These are phyloP conservation scores for Otolemur crassicaudatus DNA, from an alignment of 2,797 vertebrate species.

Conservation along the genomic window DNA sequence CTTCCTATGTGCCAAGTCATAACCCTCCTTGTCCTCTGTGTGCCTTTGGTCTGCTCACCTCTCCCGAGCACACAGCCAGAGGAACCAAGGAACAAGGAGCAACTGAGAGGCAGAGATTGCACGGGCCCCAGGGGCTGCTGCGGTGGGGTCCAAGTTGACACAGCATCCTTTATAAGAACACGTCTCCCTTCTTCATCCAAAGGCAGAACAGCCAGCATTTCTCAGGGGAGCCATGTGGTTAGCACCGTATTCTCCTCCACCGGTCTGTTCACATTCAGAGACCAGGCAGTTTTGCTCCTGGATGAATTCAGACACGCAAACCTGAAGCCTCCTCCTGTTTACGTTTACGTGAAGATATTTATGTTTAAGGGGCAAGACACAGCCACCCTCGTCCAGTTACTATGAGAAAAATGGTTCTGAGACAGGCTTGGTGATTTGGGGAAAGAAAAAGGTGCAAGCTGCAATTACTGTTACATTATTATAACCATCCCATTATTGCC, in stretches of 20 bases:
- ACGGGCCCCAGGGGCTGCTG: not conserved
- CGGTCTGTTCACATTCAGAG: not conserved
- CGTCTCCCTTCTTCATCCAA: not conserved
- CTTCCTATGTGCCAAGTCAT: not conserved
- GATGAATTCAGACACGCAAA: conserved; percentile 20
- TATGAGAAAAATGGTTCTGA: not conserved
- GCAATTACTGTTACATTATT: conserved; percentile 1
- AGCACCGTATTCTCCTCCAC: not conserved
- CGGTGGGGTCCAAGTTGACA: not conserved
- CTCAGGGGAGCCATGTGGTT: not conserved
- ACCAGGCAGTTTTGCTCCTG: not conserved
- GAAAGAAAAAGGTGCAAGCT: conserved; percentile 1
- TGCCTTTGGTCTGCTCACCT: conserved; percentile 33
- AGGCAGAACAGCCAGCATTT: not conserved
- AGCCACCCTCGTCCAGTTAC: not conserved
- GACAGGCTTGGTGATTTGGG: not conserved
- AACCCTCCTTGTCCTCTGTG: not conserved
- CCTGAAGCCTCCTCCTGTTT: not conserved
- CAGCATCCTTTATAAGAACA: not conserved
- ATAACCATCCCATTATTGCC: conserved; percentile 9
- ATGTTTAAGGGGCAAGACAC: not conserved
- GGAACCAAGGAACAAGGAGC: not conserved
- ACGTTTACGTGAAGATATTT: conserved; percentile 21
- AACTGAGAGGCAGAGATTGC: not conserved
- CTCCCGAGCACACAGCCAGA: not conserved